Evolutionary conservation across 2,888 invertebrate species (phyloP).

Genomic region (Dorcus hopei): DNA sequence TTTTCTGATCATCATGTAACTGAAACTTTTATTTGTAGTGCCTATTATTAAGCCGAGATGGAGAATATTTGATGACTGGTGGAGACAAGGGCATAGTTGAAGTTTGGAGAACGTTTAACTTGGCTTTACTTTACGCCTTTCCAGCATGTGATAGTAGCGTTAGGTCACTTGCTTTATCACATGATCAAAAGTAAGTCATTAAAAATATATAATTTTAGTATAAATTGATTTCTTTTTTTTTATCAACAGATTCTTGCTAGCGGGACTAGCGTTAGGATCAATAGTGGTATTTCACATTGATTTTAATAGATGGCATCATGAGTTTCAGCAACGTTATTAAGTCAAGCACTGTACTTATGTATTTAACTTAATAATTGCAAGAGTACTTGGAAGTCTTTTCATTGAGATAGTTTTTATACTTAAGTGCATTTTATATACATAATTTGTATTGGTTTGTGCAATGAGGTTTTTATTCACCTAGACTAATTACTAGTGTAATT

Average conservation of each 20-base stretch:
- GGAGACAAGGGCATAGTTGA: conserved; percentile 97
- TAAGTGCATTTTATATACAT: background rate
- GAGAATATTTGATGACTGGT: conserved; percentile 97
- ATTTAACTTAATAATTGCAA: background rate
- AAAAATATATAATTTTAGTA: background rate
- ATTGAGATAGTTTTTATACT: background rate
- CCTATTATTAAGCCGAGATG: conserved; percentile 91
- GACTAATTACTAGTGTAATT: conserved; percentile 11
- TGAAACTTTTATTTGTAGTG: conserved; percentile 57
- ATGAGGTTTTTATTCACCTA: conserved; percentile 7
- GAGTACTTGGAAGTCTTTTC: background rate
- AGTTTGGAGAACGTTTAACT: conserved; percentile 96
- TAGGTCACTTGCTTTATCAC: conserved; percentile 89
- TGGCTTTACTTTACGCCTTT: conserved; percentile 95
- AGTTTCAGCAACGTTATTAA: conserved; percentile 90
- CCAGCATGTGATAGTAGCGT: conserved; percentile 96
- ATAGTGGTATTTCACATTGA: conserved; percentile 99
- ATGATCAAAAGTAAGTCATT: conserved; percentile 91
- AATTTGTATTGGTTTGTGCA: conserved; percentile 13
- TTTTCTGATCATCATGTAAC: too few relatives aligned
- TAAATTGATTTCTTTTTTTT: background rate
- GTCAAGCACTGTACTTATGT: conserved; percentile 3
- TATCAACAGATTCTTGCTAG: conserved; percentile 84
- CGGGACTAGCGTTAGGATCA: conserved; percentile 95
- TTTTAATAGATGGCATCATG: conserved; percentile 98